Evolutionary conservation across 2,888 invertebrate species (phyloP), one percentile per base, ranked within the genome.

Genomic region (Thecocarcelia acutangulata): DNA sequence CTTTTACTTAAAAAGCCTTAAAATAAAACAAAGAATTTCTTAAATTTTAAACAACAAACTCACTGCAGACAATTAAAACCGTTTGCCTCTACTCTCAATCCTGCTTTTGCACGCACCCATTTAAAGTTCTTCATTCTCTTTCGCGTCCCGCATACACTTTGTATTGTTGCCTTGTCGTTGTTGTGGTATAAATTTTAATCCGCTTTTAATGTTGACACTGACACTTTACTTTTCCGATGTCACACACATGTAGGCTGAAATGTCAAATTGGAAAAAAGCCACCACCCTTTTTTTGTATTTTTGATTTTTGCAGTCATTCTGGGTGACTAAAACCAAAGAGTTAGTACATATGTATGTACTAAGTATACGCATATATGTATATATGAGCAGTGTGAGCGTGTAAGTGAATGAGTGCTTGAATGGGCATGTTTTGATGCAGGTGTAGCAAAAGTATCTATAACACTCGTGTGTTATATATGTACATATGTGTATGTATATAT

Each of bases 201-300:
- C 88, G 88, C 88, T 88, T 88, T 89, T 87, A 88, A 89, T 88
- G 88, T 89, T 88, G 89, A 88, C 89, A 89, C 88, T 87, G 88
- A 88, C 88, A 88, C 88, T 87, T 87, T 85, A 81, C 76, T 81
- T 82, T 82, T 82, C 69, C 52, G 78, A 78, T 86, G 87, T 86
- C 87, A 87, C 81, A 82, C 78, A 77, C 85, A 83, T 83, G 73
- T 87, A 87, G 88, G 87, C 87, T 87, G 88, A 87, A 87, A 88
- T 87, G 87, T 88, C 88, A 87, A 87, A 87, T 87, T 86, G 87
- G 84, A 84, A 85, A 54, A 77, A 72, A 78, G 37, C 50, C 28
- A 33, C 56, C 40, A 61, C 76, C 76, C 64, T n/a, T 15, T 72
- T 72, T 72, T 37, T 66, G 12, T 54, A 68, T 56, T 44, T 58